Evolutionary conservation across 2,797 vertebrate species (phyloP), one percentile per base, ranked within the genome.

Genomic region (Acanthopagrus latus): DNA sequence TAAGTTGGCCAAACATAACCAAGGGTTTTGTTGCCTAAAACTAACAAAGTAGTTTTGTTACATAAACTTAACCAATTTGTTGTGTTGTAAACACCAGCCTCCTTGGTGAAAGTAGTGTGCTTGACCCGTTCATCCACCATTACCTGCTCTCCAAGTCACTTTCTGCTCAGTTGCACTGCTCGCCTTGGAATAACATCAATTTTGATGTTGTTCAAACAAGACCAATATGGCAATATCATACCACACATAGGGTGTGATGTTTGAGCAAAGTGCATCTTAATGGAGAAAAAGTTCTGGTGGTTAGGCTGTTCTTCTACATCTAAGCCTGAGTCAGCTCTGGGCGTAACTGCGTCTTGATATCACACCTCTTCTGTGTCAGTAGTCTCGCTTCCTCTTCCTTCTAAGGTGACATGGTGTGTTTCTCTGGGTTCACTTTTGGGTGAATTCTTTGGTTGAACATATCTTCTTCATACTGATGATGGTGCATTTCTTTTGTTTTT

Each of bases 351-450:
- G 6, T 38, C n/a, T 51, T 43, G 21, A 58, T 51, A 21, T 44
- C 23, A 41, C 4, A 50, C 25, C 6, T 33, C 47, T 48, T 51
- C 2, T 41, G 3, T 46, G 8, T 65, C 16, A 33, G 25, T n/a
- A 51, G 60, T 87, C 89, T 78, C 29, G 1, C 46, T 84, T 89
- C 82, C 70, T 29, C 21, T 70, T 48, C n/a, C 44, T 66, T 20
- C 21, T 10, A 21, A 13, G 38, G 1, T 68, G 51, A 78, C 64
- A 23, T 47, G 43, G 47, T 25, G n/a, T 54, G 23, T 78, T 73
- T 67, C 43, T 9, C 46, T 18, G 25, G 10, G 52, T 80, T 78
- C 50, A 74, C 38, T 50, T 71, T 58, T 47, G 7, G 51, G 25
- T 60, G 33, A 57, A 78, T 21, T 27, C 55, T 43, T 63, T 7